Evolutionary conservation across 1,140 invertebrate species (phyloP).

Genomic region (Linepithema humile): DNA sequence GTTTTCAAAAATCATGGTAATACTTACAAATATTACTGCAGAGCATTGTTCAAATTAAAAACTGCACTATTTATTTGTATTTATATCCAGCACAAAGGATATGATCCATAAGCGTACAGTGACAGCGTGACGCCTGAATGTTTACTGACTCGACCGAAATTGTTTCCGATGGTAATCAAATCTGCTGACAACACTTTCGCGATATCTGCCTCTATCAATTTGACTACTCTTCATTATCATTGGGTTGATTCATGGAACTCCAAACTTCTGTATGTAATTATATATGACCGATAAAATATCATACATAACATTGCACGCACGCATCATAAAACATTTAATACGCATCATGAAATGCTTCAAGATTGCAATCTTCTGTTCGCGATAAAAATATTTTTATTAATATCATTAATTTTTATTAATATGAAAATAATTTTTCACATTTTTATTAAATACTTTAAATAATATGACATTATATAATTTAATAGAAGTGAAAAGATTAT

Average conservation of each 20-base stretch:
- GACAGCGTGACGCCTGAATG: conserved; percentile 39
- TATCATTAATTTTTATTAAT: not conserved
- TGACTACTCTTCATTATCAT: conserved; percentile 59
- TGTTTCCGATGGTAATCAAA: conserved; percentile 61
- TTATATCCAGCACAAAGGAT: not conserved
- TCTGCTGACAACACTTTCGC: conserved; percentile 56
- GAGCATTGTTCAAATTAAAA: not conserved
- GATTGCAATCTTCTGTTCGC: not conserved
- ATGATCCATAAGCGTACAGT: not conserved
- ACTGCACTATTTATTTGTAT: not conserved
- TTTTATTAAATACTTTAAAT: not conserved
- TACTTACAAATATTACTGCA: conserved; percentile 47
- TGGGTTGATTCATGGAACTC: conserved; percentile 22
- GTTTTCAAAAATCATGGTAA: not conserved
- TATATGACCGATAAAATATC: not conserved
- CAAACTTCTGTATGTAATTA: conserved; percentile 22
- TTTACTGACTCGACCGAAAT: conserved; percentile 59
- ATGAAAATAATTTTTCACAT: not conserved
- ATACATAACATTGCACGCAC: not conserved
- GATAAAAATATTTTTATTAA: not conserved
- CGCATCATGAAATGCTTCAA: not conserved
- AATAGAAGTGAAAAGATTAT: not conserved
- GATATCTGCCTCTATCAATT: conserved; percentile 63
- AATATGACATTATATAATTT: not conserved
- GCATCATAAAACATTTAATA: too few relatives aligned